phyloP scores from a whole-genome alignment of 2,888 invertebrate genomes.

The Xestia sexstrigata region DNA sequence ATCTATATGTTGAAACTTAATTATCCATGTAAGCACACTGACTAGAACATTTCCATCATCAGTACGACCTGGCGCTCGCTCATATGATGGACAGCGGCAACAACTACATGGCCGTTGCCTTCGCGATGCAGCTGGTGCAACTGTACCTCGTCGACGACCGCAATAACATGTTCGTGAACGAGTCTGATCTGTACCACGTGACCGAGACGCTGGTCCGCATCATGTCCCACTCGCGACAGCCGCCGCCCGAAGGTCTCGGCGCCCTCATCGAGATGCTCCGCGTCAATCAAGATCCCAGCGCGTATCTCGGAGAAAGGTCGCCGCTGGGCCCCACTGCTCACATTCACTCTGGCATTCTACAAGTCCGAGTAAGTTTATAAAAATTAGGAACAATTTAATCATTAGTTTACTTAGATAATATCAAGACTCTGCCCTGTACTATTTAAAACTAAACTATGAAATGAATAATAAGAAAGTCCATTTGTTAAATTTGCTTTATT shows the following conservation, averaged over 20 bases:
- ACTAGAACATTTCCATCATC: conserved; percentile 62
- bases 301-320: conserved; percentile 94
- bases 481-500: conserved; percentile 1
- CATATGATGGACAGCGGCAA: conserved; percentile 96
- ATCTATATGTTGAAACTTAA: neutral
- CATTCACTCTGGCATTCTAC: conserved; percentile 97
- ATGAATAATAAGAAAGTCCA: neutral
- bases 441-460: neutral
- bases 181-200: conserved; percentile 96
- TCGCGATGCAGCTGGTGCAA: conserved; percentile 97
- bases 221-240: conserved; percentile 93
- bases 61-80: conserved; percentile 95
- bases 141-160: conserved; percentile 96
- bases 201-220: conserved; percentile 96
- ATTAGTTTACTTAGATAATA: neutral
- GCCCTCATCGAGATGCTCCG: conserved; percentile 95
- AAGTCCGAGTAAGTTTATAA: conserved; percentile 92
- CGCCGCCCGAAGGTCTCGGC: conserved; percentile 96
- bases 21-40: neutral
- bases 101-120: conserved; percentile 95
- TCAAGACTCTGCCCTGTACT: neutral
- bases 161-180: conserved; percentile 93
- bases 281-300: conserved; percentile 93
- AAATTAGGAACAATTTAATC: neutral
- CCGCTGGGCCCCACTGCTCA: conserved; percentile 96